Conservation (phyloP, 2,888 invertebrate species). For the Eupithecia tripunctaria region DNA sequence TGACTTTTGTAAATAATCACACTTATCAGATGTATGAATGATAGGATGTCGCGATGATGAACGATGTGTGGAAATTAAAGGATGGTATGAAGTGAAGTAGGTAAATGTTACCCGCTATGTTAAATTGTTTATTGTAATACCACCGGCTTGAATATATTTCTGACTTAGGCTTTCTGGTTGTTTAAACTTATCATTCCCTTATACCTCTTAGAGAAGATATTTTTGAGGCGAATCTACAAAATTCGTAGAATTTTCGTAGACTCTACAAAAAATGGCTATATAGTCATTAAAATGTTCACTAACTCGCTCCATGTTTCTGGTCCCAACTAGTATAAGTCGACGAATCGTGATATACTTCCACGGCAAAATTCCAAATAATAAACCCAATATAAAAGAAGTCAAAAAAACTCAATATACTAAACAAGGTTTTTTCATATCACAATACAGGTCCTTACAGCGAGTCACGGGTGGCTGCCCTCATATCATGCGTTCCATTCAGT, state of each 20-base stretch:
- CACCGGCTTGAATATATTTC: too few species aligned
- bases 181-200: too few species aligned
- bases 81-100: neutral
- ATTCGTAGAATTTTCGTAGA: too few species aligned
- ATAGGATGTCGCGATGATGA: constrained; percentile 15
- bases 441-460: constrained; percentile 24
- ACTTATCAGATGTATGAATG: constrained; percentile 40
- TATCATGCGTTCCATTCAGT: constrained; percentile 51
- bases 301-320: too few species aligned
- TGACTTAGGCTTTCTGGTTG: too few species aligned
- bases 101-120: neutral
- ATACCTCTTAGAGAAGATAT: too few species aligned
- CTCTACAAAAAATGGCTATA: too few species aligned
- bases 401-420: constrained; percentile 13
- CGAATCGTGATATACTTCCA: too few species aligned
- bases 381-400: neutral
- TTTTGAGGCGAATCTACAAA: too few species aligned
- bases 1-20: constrained; percentile 51
- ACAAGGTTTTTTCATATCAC: constrained; percentile 18
- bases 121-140: neutral
- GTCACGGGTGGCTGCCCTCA: constrained; percentile 39
- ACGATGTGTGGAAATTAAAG: neutral
- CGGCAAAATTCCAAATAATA: too few species aligned
- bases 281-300: too few species aligned
- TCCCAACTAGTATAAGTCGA: too few species aligned